Base-by-base conservation (phyloP, 2,888 invertebrate species). In the Malacosoma neustria region DNA sequence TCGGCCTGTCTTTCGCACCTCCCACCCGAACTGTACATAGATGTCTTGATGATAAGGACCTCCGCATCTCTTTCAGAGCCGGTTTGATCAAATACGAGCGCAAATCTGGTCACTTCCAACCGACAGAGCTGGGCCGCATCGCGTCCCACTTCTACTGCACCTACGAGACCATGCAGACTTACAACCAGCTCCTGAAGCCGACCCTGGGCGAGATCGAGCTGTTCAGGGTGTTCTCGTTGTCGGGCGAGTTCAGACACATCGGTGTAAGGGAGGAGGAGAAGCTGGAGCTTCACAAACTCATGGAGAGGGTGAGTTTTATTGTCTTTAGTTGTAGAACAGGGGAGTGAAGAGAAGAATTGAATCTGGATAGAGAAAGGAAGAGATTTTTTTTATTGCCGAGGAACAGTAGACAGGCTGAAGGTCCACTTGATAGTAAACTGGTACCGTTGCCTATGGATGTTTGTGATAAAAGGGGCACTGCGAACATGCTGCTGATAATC, bases 111-210 rank as follows among this genome's bases (percentile, higher is more conserved):
- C 93, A 94, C 52, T 88, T 90, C 51, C 91, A 94, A 64, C 92
- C 95, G 0, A 98, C 98, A 0, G 99, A 99, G 75, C 85, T 99
- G 6, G 99, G 99, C 1, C 90, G 99, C 29, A 99, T 99, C 62
- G 96, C 99, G 3, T 98, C 98, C 0, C 98, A 99, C 85, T 99
- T 95, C 87, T 99, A 99, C 80, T 96, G 98, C 66, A 97, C 98
- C 0, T 93, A 96, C 72, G 98, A 99, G 51, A 97, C 98, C 0
- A 98, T 99, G 92, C 90, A 95, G 53, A 95, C 96, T 0, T 99
- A 99, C 82, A 98, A 98, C 73, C 97, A 98, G 68, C 87, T 99
- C 34, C 77, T 99, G 44, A 98, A 99, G 71, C 96, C 98, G 9
- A 99, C 98, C 0, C 86, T 99, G 1, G 96, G 97, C 42, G 99